These are phyloP conservation scores for Nomada fabriciana DNA, from an alignment of 2,888 invertebrate species.

Conservation along the genomic window DNA sequence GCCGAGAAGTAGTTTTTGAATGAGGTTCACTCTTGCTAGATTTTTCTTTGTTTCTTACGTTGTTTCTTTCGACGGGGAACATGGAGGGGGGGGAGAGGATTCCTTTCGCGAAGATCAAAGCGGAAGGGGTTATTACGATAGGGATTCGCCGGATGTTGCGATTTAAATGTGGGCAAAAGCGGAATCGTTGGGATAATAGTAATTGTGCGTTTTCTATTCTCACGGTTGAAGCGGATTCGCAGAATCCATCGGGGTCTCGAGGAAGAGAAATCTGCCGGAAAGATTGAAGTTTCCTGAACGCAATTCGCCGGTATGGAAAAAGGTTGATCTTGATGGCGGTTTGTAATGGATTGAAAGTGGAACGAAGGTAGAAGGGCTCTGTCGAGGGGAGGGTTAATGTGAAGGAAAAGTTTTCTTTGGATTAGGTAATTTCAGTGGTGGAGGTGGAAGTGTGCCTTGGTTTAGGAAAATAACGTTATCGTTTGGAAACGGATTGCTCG, in stretches of 20 bases:
- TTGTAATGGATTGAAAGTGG: neutral
- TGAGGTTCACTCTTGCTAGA: neutral
- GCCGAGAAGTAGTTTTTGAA: too few relatives aligned
- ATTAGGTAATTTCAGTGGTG: neutral
- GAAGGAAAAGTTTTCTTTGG: neutral
- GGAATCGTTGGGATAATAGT: slow-evolving; percentile 20
- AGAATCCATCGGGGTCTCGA: slow-evolving; percentile 38
- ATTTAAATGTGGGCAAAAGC: slow-evolving; percentile 3
- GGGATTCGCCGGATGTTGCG: slow-evolving; percentile 11
- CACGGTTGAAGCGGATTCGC: slow-evolving; percentile 35
- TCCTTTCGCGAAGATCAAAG: neutral
- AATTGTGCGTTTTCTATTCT: slow-evolving; percentile 39
- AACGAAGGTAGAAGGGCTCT: neutral
- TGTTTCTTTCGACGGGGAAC: neutral
- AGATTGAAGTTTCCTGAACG: slow-evolving; percentile 16
- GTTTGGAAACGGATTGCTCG: neutral
- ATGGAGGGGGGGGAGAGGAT: neutral
- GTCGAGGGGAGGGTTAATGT: neutral
- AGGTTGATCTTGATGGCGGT: slow-evolving; percentile 6
- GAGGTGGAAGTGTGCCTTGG: too few relatives aligned
- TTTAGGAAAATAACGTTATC: neutral
- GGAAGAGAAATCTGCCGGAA: slow-evolving; percentile 42
- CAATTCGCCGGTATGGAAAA: slow-evolving; percentile 3
- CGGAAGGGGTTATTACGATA: neutral
- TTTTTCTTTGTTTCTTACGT: too few relatives aligned